Base-by-base conservation (phyloP, 2,888 invertebrate genomes). In the Notodonta dromedarius region DNA sequence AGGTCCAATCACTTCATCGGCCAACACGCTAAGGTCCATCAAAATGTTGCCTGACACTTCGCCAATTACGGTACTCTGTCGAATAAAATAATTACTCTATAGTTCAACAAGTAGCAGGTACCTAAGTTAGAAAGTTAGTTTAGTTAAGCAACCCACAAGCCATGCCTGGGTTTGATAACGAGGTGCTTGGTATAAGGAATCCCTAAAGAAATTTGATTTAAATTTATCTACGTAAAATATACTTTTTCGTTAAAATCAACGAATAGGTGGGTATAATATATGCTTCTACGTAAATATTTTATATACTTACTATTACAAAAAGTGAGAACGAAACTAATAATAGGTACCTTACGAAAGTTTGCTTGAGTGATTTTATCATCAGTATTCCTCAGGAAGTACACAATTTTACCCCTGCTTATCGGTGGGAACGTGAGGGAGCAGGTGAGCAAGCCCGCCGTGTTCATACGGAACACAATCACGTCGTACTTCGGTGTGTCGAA, bases 311-410 rank as follows among this genome's bases (percentile, higher is more conserved):
- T 24, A 24, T 24, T 24, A 24, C 46, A 5, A n/a, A 46, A n/a
- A 13, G 5, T 46, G 13, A n/a, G n/a, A 9, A 5, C 42, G 11
- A 46, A 46, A 42, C 11, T 54, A 42, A 46, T 24, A 13, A 12
- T 77, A n/a, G n/a, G n/a, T n/a, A 89, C 92, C 84, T 85, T 65
- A 6, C 87, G 85, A 69, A 86, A 86, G 71, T 97, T 97, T 0
- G 93, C 88, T 62, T 90, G 94, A 0, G 95, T 95, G 9, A 98
- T 90, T 58, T 92, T 93, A 4, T 94, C 95, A 8, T 94, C 94
- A 5, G 86, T 79, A 69, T 94, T 95, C 74, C 97, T 96, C 42
- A 97, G 94, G 82, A 98, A 98, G 84, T 98, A 98, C 0, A 95
- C 93, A 58, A 95, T 94, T 89, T 97, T 97, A 12, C 94, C 93